A percentile compares a stretch with the other conserved stretches of the same genome.
Conservation (phyloP, 2,888 invertebrate species). For the Noctuana brunneofusca region DNA sequence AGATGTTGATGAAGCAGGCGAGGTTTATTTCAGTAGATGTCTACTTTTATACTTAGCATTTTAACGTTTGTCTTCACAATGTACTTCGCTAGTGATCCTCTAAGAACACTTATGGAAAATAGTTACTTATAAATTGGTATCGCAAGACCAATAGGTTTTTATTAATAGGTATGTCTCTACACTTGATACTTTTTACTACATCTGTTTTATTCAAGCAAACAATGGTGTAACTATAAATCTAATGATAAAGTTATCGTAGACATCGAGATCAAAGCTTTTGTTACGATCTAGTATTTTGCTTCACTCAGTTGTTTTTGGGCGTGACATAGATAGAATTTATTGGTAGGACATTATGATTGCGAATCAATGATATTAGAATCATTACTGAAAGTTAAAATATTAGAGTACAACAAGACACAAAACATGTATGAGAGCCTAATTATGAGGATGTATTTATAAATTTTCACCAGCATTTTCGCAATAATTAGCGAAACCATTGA, state of each 20-base stretch:
- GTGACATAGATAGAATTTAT: neutral
- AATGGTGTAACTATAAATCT: no score
- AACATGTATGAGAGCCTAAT: neutral
- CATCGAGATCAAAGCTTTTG: neutral
- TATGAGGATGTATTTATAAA: neutral
- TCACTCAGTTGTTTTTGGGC: constrained; percentile 3
- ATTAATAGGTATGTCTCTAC: neutral
- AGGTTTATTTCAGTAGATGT: constrained; percentile 36
- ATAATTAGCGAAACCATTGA: constrained; percentile 5
- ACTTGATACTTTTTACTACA: neutral
- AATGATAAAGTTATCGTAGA: neutral
- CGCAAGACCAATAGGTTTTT: neutral
- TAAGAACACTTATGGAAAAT: no score
- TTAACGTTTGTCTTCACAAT: neutral
- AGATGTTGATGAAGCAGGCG: constrained; percentile 42
- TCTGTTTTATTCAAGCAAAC: neutral
- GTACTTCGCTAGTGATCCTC: neutral
- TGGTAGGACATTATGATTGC: neutral
- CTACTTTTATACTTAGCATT: constrained; percentile 8
- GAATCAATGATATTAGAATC: neutral
- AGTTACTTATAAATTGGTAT: no score
- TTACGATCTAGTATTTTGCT: neutral
- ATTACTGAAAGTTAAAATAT: neutral
- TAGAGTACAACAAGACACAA: neutral
- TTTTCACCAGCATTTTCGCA: neutral